Conservation (phyloP, 1,140 invertebrate genomes). For the Drosophila bocqueti region DNA sequence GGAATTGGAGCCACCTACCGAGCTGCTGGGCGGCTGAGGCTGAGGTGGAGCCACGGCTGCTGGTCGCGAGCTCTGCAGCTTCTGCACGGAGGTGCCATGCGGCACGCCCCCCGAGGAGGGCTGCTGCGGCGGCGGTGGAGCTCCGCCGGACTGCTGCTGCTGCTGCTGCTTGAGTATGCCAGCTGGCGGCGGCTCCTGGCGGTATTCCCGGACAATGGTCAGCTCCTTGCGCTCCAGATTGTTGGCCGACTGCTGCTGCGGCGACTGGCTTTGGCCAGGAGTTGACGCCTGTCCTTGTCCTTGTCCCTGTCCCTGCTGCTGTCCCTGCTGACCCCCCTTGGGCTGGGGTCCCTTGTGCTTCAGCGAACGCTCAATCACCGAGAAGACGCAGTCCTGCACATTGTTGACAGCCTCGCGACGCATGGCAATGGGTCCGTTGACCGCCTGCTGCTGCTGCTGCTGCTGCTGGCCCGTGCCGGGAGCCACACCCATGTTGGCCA, state of each 20-base stretch:
- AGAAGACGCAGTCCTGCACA: constrained; percentile 79
- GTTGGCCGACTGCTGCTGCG: constrained; percentile 40
- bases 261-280: constrained; percentile 27
- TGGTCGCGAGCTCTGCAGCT: constrained; percentile 32
- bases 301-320: not conserved
- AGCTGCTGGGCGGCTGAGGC: constrained; percentile 19
- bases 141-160: constrained; percentile 35
- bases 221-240: constrained; percentile 85
- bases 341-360: constrained; percentile 85
- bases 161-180: constrained; percentile 59
- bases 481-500: constrained; percentile 11
- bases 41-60: constrained; percentile 6
- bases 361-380: constrained; percentile 67
- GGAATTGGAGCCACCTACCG: not conserved
- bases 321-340: constrained; percentile 53
- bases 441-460: constrained; percentile 41
- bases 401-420: constrained; percentile 70
- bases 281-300: not conserved
- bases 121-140: constrained; percentile 9
- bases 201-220: constrained; percentile 86
- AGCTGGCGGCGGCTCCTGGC: constrained; percentile 62
- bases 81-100: constrained; percentile 69
- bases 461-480: not conserved
- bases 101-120: constrained; percentile 41
- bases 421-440: constrained; percentile 78